Evolutionary conservation across 1,140 invertebrate genomes (phyloP).

Genomic region (Drosophila athabasca): DNA sequence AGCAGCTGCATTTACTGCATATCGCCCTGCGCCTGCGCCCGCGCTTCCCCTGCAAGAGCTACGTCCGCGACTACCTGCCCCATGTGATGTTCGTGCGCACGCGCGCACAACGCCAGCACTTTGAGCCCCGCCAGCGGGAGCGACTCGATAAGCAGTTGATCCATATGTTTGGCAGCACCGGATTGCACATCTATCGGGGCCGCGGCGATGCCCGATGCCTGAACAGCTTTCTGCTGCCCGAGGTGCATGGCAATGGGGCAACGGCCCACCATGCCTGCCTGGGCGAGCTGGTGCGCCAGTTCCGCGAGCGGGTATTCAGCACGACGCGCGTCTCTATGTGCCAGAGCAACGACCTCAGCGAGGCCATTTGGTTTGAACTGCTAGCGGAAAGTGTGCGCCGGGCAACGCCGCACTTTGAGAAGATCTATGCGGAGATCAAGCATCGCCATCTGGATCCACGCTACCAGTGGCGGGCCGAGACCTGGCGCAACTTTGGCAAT

Average conservation of each 20-base stretch:
- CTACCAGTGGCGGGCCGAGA: slow-evolving; percentile 43
- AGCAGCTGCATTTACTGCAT: slow-evolving; percentile 83
- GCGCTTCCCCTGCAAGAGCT: slow-evolving; percentile 49
- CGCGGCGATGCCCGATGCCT: slow-evolving; percentile 42
- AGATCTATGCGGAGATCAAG: slow-evolving; percentile 59
- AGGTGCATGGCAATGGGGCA: slow-evolving; percentile 48
- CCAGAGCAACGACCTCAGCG: slow-evolving; percentile 52
- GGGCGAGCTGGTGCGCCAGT: slow-evolving; percentile 52
- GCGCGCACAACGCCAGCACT: slow-evolving; percentile 62
- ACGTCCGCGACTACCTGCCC: slow-evolving; percentile 61
- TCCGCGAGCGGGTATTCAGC: slow-evolving; percentile 57
- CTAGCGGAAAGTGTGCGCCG: slow-evolving; percentile 40
- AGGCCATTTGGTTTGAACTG: slow-evolving; percentile 63
- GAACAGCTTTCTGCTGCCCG: slow-evolving; percentile 64
- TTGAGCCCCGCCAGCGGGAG: slow-evolving; percentile 40
- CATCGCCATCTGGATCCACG: slow-evolving; percentile 53
- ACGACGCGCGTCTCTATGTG: slow-evolving; percentile 43
- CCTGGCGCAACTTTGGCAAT: slow-evolving; percentile 37
- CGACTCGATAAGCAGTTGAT: slow-evolving; percentile 50
- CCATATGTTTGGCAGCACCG: slow-evolving; percentile 51
- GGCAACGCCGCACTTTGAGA: slow-evolving; percentile 51
- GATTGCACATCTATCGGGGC: slow-evolving; percentile 65
- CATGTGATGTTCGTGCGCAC: slow-evolving; percentile 77
- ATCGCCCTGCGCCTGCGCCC: slow-evolving; percentile 70
- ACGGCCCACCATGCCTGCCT: slow-evolving; percentile 39